Conservation (phyloP, 2,888 invertebrate species). For the Ryuthela nishihirai region DNA sequence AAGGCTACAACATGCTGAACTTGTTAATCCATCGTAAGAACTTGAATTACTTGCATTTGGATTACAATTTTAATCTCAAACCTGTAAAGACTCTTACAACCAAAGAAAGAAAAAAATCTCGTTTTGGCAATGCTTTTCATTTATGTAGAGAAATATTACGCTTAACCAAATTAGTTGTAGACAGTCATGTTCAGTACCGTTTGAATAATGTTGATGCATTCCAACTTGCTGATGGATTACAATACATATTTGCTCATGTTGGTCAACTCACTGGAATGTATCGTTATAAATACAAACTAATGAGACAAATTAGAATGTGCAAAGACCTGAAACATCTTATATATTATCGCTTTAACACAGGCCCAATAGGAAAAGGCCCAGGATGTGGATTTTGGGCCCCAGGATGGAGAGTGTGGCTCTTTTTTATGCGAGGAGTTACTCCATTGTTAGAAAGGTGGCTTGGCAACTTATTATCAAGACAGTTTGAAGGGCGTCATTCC, state of each 20-base stretch:
- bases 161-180: constrained; percentile 96
- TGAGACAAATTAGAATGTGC: constrained; percentile 99
- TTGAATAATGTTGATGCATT: constrained; percentile 99
- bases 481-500: constrained; percentile 98
- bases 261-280: constrained; percentile 99
- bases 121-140: constrained; percentile 97
- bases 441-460: constrained; percentile 97
- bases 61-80: constrained; percentile 99
- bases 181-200: constrained; percentile 98
- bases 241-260: constrained; percentile 99
- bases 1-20: constrained; percentile 99
- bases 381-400: constrained; percentile 99
- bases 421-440: constrained; percentile 99
- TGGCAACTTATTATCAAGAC: constrained; percentile 95
- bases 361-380: constrained; percentile 97
- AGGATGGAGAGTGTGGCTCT: constrained; percentile 99
- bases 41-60: constrained; percentile 97
- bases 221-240: constrained; percentile 94
- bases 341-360: constrained; percentile 98
- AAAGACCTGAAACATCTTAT: constrained; percentile 99
- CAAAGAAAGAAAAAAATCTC: constrained; percentile 97
- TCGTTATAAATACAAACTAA: constrained; percentile 95
- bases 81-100: constrained; percentile 99
- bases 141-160: constrained; percentile 97
- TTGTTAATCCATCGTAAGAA: constrained; percentile 98